These are phyloP conservation scores for Eupithecia subfuscata DNA, from an alignment of 2,888 invertebrate species.

Conservation along the genomic window DNA sequence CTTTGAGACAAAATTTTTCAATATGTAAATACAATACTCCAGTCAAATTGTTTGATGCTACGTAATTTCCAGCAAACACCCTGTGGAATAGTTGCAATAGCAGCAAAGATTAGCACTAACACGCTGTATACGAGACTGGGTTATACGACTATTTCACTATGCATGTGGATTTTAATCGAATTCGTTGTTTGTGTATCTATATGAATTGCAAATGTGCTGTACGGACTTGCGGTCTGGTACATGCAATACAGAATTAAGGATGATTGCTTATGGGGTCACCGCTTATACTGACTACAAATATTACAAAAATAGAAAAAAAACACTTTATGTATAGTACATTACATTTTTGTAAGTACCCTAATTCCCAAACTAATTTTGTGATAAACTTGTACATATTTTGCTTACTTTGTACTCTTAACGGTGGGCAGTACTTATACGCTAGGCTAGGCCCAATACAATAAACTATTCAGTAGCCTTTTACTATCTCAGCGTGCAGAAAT, in stretches of 20 bases:
- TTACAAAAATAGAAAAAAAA: too few species aligned
- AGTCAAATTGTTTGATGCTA: background rate
- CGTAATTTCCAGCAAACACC: background rate
- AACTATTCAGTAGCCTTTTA: background rate
- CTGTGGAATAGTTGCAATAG: slow-evolving; percentile 11
- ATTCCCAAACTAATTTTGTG: too few species aligned
- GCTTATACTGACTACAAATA: too few species aligned
- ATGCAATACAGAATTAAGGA: slow-evolving; percentile 21
- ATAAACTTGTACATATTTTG: too few species aligned
- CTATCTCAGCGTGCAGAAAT: background rate
- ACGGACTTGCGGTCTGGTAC: slow-evolving; percentile 16
- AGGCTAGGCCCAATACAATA: slow-evolving; percentile 15
- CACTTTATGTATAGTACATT: too few species aligned
- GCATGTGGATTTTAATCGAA: slow-evolving; percentile 28
- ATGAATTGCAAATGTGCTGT: slow-evolving; percentile 26
- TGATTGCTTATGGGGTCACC: slow-evolving; percentile 21
- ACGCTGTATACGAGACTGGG: background rate
- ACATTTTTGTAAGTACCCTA: too few species aligned
- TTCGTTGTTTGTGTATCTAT: slow-evolving; percentile 15
- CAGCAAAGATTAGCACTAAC: background rate
- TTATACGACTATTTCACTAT: slow-evolving; percentile 21
- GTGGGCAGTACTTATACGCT: too few species aligned
- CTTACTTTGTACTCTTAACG: too few species aligned
- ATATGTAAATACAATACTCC: background rate
- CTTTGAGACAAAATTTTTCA: background rate